These are phyloP conservation scores for Odontamblyopus rebecca DNA, from an alignment of 2,797 vertebrate genomes.

Conservation along the genomic window DNA sequence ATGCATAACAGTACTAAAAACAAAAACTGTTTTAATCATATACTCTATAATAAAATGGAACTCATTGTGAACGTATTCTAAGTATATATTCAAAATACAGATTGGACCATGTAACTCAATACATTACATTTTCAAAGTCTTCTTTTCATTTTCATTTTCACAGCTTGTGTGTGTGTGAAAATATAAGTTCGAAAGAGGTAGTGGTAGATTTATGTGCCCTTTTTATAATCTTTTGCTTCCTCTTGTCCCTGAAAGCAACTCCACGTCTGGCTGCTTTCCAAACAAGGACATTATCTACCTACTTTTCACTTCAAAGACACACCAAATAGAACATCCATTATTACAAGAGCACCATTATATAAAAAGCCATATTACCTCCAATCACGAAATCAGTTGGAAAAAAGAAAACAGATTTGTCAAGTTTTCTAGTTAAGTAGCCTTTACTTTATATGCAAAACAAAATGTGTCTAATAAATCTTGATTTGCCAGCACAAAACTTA, in stretches of 20 bases:
- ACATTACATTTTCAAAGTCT: no score
- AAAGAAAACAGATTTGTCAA: constrained; percentile 18
- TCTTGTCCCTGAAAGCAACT: constrained; percentile 32
- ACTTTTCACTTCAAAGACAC: constrained; percentile 57
- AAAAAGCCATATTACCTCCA: constrained; percentile 53
- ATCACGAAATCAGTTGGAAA: constrained; percentile 17
- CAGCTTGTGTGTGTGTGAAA: constrained; percentile 8
- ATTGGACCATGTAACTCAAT: no score
- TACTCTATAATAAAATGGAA: no score
- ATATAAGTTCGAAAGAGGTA: constrained; percentile 25
- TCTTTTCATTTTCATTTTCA: no score
- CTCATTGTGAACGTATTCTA: not conserved
- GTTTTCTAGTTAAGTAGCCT: constrained; percentile 41
- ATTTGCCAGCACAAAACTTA: constrained; percentile 56
- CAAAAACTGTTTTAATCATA: no score
- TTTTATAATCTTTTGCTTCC: constrained; percentile 11
- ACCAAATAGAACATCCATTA: constrained; percentile 40
- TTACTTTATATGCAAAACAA: constrained; percentile 28
- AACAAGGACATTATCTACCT: constrained; percentile 52
- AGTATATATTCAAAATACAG: not conserved
- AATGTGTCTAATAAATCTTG: constrained; percentile 65
- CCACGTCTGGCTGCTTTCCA: constrained; percentile 47
- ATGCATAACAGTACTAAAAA: no score
- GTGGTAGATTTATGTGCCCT: constrained; percentile 16
- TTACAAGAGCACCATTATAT: constrained; percentile 26